Evolutionary conservation across 2,113 vertebrate genomes (phyloP), one percentile per base, ranked within the genome.

Genomic region (Chascanopsetta lugubris): DNA sequence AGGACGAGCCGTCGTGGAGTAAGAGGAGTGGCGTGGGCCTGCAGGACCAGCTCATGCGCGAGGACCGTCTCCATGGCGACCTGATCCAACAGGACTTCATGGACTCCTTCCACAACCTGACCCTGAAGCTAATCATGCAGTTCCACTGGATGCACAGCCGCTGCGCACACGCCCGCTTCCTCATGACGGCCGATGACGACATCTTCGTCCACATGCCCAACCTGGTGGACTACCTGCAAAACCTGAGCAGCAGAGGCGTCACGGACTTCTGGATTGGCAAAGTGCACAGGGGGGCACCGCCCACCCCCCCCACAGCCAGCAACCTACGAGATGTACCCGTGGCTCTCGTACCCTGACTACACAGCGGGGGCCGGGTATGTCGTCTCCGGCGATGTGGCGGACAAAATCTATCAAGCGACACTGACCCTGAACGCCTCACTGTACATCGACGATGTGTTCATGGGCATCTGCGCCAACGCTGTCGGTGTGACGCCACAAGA

Each of bases 201-300:
- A 93, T 99, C 83, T 99, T 99, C 55, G 90, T 99, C 51, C 97
- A 99, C 79, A 94, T 94, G 92, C 96, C 96, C 77, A 99, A 99
- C 85, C 89, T 98, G 17, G 91, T 96, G 42, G 85, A 73, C 18
- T 97, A 98, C 89, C 93, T 99, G 69, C 94, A 91, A 85, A 87
- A 84, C 22, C 56, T 92, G 69, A 89, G 85, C 78, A 80, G 73
- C 62, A 85, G 80, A 6, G 93, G 93, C 0, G 84, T 89, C 69
- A 92, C 88, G 0, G 93, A 96, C 81, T 90, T 99, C 59, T 99
- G 97, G 97, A 85, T 97, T 6, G 97, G 97, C 11, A 93, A 90
- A 2, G 97, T 98, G 66, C 94, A 98, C 82, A 88, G 92, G 0
- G 95, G 95, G 1, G 87, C 96, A 1, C 96, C 95, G 42, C 97